Conservation (phyloP, 1,140 invertebrate genomes). For the Hormaphis cornu region DNA sequence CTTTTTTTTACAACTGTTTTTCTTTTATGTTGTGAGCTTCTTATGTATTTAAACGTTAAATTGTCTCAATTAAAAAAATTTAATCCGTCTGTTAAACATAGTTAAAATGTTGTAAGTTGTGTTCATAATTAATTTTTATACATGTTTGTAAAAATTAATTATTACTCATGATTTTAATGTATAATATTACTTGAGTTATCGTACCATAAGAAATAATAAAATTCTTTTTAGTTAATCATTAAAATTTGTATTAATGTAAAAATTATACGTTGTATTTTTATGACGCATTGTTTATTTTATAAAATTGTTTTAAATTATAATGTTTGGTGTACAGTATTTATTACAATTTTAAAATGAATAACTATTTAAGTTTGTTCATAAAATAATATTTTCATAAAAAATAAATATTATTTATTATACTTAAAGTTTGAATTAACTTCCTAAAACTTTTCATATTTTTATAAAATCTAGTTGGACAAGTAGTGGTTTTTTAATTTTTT, state of each 20-base stretch:
- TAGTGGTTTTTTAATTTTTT: too few species aligned
- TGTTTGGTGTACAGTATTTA: background rate
- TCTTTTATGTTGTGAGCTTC: background rate
- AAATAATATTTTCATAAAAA: too few species aligned
- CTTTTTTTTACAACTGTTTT: background rate
- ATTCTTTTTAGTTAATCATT: background rate
- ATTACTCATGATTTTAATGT: background rate
- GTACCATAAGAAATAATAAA: background rate
- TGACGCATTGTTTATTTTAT: background rate
- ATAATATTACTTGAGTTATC: background rate
- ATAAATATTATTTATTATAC: too few species aligned
- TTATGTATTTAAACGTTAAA: constrained; percentile 3
- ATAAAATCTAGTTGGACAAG: too few species aligned
- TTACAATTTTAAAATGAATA: background rate
- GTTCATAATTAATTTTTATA: constrained; percentile 9
- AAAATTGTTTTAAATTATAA: background rate
- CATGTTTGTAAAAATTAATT: constrained; percentile 4
- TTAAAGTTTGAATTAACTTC: too few species aligned
- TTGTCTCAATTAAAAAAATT: background rate
- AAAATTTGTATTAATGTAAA: background rate
- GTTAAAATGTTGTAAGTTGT: background rate
- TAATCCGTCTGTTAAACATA: constrained; percentile 2
- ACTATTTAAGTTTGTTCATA: too few species aligned
- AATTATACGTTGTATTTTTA: background rate
- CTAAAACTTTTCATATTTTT: too few species aligned